These are phyloP conservation scores for Marisa cornuarietis DNA, from an alignment of 1,140 invertebrate species.

Conservation along the genomic window DNA sequence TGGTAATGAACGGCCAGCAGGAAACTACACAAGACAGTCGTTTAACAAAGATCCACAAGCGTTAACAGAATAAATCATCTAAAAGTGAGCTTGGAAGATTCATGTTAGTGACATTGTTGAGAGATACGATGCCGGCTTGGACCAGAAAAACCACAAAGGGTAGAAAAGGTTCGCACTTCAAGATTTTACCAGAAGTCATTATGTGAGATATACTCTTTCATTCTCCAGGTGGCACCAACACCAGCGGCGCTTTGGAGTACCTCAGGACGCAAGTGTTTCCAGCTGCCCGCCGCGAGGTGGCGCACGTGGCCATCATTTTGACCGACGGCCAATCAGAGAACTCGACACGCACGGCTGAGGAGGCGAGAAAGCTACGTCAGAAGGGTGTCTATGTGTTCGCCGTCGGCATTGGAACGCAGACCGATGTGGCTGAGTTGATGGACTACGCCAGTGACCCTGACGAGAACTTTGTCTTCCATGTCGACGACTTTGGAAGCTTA, in stretches of 20 bases:
- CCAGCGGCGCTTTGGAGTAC: slow-evolving; percentile 34
- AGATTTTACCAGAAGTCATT: too few species aligned
- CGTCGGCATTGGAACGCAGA: slow-evolving; percentile 45
- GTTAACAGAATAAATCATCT: too few species aligned
- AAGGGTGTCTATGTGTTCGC: slow-evolving; percentile 44
- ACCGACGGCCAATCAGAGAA: slow-evolving; percentile 50
- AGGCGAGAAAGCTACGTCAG: slow-evolving; percentile 34
- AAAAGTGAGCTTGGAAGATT: too few species aligned
- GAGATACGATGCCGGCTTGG: too few species aligned
- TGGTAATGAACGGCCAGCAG: too few species aligned
- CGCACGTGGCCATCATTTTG: slow-evolving; percentile 43
- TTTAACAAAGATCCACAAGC: too few species aligned
- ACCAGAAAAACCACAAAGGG: too few species aligned
- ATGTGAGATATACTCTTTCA: too few species aligned
- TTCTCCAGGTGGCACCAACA: slow-evolving; percentile 40
- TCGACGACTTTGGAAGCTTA: slow-evolving; percentile 33
- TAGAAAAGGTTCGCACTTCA: too few species aligned
- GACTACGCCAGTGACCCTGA: slow-evolving; percentile 35
- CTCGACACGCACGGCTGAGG: slow-evolving; percentile 27
- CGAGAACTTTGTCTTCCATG: slow-evolving; percentile 36
- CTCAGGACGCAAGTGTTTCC: slow-evolving; percentile 34
- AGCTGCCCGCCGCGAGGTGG: slow-evolving; percentile 27
- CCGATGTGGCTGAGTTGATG: slow-evolving; percentile 30
- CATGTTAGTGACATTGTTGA: too few species aligned
- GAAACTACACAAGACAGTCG: too few species aligned